Evolutionary conservation across 2,113 vertebrate genomes (phyloP).

Genomic region (Blennius ocellaris): DNA sequence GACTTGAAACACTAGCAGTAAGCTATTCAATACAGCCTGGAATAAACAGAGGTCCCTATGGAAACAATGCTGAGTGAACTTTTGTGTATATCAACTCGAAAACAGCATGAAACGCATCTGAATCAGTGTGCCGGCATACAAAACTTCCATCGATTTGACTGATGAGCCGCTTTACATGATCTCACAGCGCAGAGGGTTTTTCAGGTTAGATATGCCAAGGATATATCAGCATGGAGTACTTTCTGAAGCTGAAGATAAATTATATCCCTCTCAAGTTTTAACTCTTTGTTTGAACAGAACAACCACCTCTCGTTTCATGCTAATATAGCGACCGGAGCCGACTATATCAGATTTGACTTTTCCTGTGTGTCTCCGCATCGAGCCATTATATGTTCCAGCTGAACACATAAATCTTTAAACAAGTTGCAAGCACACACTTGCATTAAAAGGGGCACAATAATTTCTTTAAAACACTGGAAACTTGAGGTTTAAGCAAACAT

Average conservation of each 20-base stretch:
- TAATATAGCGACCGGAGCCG: not conserved
- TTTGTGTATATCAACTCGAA: slow-evolving; percentile 36
- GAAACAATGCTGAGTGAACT: slow-evolving; percentile 55
- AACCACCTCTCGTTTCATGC: not conserved
- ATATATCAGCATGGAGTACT: not conserved
- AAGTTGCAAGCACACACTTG: not conserved
- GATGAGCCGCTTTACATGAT: slow-evolving; percentile 34
- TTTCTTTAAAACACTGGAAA: not conserved
- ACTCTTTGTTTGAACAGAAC: not conserved
- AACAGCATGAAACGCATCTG: slow-evolving; percentile 44
- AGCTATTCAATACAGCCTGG: slow-evolving; percentile 54
- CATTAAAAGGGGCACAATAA: not conserved
- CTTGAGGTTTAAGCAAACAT: not conserved
- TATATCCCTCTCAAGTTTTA: not conserved
- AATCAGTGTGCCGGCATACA: slow-evolving; percentile 38
- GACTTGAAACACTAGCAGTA: slow-evolving; percentile 47
- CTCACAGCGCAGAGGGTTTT: slow-evolving; percentile 33
- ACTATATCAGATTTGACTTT: not conserved
- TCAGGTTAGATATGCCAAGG: not conserved
- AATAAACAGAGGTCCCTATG: slow-evolving; percentile 60
- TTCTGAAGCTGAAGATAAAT: not conserved
- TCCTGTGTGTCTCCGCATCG: too few species aligned
- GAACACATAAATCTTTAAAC: not conserved
- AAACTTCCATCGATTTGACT: slow-evolving; percentile 38
- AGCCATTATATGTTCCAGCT: not conserved